These are phyloP conservation scores for Eupsilia transversa DNA, from an alignment of 2,888 invertebrate genomes.

Conservation along the genomic window DNA sequence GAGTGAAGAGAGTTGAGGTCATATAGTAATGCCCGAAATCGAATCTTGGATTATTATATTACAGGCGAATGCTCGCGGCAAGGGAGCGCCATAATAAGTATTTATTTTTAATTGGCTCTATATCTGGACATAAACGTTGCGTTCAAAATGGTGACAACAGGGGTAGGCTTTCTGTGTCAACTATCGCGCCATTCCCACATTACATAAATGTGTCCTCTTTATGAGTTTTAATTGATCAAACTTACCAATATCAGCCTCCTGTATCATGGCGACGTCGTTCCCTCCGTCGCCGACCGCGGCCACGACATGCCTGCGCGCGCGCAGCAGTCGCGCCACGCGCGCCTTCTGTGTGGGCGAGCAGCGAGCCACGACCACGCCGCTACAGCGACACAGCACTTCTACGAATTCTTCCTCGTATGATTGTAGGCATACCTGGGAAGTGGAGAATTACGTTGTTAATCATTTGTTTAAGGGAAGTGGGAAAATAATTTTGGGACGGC, in stretches of 20 bases:
- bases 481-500: background rate
- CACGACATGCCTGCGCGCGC: constrained; percentile 91
- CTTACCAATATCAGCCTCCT: constrained; percentile 97
- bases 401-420: constrained; percentile 93
- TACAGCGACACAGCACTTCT: constrained; percentile 92
- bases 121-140: too few relatives aligned
- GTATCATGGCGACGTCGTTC: constrained; percentile 99
- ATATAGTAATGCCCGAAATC: too few relatives aligned
- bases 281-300: constrained; percentile 99
- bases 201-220: too few relatives aligned
- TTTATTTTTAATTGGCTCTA: too few relatives aligned
- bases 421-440: constrained; percentile 91
- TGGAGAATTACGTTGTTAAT: background rate
- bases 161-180: too few relatives aligned
- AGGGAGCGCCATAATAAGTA: background rate
- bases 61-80: too few relatives aligned
- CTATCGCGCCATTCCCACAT: too few relatives aligned
- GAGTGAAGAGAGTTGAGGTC: background rate
- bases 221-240: background rate
- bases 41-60: too few relatives aligned
- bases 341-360: constrained; percentile 98
- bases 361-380: constrained; percentile 97
- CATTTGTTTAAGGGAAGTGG: background rate
- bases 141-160: too few relatives aligned
- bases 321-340: constrained; percentile 90